phyloP scores from a whole-genome alignment of 2,797 vertebrate genomes.

The Neosalanx taihuensis region DNA sequence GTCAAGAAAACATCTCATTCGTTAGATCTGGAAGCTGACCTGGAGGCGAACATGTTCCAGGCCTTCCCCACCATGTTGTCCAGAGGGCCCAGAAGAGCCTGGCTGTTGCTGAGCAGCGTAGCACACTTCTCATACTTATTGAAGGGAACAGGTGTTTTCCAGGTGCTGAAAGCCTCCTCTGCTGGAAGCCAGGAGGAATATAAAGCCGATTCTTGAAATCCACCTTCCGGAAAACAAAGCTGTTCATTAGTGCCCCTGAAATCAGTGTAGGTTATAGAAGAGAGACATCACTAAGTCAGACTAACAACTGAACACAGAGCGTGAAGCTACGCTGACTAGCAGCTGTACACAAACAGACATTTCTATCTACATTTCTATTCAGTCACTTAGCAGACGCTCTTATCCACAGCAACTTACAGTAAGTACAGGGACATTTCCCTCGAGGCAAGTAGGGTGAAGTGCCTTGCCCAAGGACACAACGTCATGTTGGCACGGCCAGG shows the following conservation, averaged over 20 bases:
- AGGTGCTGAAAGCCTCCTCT: slow-evolving; percentile 72
- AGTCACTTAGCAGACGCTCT: too few species aligned
- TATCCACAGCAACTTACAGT: too few species aligned
- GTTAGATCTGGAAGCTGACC: slow-evolving; percentile 71
- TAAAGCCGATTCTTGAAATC: slow-evolving; percentile 81
- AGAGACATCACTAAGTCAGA: neutral
- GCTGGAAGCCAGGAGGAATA: slow-evolving; percentile 86
- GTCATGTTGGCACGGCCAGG: too few species aligned
- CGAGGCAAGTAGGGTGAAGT: too few species aligned
- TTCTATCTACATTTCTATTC: too few species aligned
- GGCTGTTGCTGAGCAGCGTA: slow-evolving; percentile 91
- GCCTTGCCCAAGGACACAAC: too few species aligned
- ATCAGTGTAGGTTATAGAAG: neutral
- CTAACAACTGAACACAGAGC: too few species aligned
- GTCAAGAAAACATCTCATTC: neutral
- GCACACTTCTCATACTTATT: slow-evolving; percentile 92
- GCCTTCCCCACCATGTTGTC: slow-evolving; percentile 87
- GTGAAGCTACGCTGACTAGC: too few species aligned
- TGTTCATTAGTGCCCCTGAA: too few species aligned
- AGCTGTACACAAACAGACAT: too few species aligned
- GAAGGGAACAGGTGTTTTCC: slow-evolving; percentile 85
- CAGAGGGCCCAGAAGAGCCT: slow-evolving; percentile 85
- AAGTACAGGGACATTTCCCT: too few species aligned
- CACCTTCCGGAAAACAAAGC: slow-evolving; percentile 59
- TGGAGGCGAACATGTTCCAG: slow-evolving; percentile 99